Evolutionary conservation across 2,797 vertebrate genomes (phyloP).

Genomic region (Halcyon smyrnensis): DNA sequence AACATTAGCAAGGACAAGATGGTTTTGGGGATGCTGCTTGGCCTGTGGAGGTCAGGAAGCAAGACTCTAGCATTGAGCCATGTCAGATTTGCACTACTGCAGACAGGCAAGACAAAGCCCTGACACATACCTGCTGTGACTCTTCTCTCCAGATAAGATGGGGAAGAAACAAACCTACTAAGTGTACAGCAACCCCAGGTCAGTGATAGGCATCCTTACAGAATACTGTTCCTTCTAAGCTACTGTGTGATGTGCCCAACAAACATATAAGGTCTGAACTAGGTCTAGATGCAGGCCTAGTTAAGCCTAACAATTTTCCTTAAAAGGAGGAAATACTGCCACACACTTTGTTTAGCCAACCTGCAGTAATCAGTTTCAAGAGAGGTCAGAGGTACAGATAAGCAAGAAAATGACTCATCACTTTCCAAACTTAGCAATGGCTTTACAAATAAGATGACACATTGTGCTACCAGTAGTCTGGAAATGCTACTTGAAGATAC

Average conservation of each 20-base stretch:
- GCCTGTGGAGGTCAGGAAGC: background rate
- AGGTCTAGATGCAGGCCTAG: background rate
- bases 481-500: background rate
- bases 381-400: background rate
- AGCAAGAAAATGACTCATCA: background rate
- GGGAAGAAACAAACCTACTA: background rate
- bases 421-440: background rate
- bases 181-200: background rate
- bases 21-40: background rate
- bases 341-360: background rate
- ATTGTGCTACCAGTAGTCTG: background rate
- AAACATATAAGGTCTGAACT: background rate
- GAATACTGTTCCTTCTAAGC: background rate
- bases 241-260: background rate
- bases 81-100: background rate
- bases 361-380: background rate
- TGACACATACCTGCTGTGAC: background rate
- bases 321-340: background rate
- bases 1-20: background rate
- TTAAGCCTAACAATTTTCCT: background rate
- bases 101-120: background rate
- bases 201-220: background rate
- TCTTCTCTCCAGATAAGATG: background rate
- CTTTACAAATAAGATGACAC: background rate
- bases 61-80: background rate